Evolutionary conservation across 2,888 invertebrate species (phyloP).

Genomic region (Macrosiphum euphorbiae): DNA sequence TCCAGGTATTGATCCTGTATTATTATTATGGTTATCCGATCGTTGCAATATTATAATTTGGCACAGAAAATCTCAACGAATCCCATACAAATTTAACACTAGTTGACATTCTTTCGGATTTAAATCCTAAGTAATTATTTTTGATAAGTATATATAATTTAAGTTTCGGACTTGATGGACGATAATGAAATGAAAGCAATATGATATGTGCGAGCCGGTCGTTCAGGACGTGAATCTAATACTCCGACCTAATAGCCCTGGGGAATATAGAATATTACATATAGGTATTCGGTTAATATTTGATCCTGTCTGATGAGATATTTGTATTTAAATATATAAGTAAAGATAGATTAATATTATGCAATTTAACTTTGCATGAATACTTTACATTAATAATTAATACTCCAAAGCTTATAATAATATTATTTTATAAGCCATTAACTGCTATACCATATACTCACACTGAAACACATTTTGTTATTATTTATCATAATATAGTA

Average conservation of each 20-base stretch:
- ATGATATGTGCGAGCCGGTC: background rate
- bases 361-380: background rate
- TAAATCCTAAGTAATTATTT: background rate
- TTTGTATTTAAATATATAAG: background rate
- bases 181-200: background rate
- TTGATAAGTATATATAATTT: background rate
- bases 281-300: background rate
- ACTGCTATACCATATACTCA: background rate
- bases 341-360: background rate
- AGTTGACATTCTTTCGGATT: background rate
- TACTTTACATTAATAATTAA: background rate
- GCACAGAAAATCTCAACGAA: background rate
- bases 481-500: background rate
- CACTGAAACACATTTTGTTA: background rate
- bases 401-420: background rate
- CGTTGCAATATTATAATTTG: background rate
- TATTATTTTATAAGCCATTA: background rate
- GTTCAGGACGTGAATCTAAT: background rate
- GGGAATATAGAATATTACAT: background rate
- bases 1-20: background rate
- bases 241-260: background rate
- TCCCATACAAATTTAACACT: background rate
- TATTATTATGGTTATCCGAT: background rate
- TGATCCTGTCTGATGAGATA: background rate
- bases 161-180: background rate